Base-by-base conservation (phyloP, 2,113 vertebrate genomes). In the Menidia beryllina region DNA sequence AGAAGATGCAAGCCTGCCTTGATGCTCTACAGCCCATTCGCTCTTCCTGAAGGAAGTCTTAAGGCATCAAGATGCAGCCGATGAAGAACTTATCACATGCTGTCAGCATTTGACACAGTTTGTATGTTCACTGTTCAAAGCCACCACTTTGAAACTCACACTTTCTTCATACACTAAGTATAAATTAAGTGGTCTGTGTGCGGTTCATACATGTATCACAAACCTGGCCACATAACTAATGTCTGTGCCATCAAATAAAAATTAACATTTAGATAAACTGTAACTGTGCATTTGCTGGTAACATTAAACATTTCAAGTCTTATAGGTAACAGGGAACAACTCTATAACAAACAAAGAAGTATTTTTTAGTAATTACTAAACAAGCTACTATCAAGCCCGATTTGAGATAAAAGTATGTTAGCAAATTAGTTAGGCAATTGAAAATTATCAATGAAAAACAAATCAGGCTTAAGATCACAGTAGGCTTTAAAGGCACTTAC, bases 1-100 rank as follows among this genome's bases (percentile, higher is more conserved):
- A 50, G 57, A 23, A 75, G 68, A 77, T 38, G 30, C 19, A 55
- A 60, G 63, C n/a, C 53, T 75, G 56, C 20, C 20, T 53, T 26
- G 30, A 52, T 55, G 41, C 49, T 56, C 51, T 26, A 48, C 54
- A 60, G 50, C 20, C 23, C 52, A 61, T 62, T 58, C 57, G 20
- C 25, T 34, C 36, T 60, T 58, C 27, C 55, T 62, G 69, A 27
- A 26, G 36, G 52, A 26, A 36, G 24, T 57, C 39, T 56, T 56
- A 52, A 54, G 17, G 51, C 24, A 49, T 61, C 50, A 49, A 43
- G 7, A 36, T 20, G 26, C 50, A 48, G 56, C 45, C 47, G 36
- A 71, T 57, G 62, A 66, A 52, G 63, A 2, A 20, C 11, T 47
- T 55, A 49, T 71, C 66, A 56, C n/a, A 53, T 30, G n/a, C n/a